These are phyloP conservation scores for Phymorhynchus buccinoides DNA, from an alignment of 1,140 invertebrate genomes.

Conservation along the genomic window DNA sequence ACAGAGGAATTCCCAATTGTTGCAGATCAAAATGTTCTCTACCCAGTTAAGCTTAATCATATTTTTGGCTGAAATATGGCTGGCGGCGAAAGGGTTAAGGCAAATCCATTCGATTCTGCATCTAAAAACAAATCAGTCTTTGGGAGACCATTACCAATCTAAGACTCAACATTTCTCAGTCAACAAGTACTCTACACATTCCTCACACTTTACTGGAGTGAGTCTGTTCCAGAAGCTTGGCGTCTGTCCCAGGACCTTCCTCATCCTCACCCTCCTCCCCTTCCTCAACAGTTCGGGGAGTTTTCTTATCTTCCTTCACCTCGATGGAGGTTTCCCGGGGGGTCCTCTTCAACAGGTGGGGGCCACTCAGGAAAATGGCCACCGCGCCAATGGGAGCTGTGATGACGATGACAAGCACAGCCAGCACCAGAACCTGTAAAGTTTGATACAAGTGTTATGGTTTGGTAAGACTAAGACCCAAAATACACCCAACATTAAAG, in stretches of 20 bases:
- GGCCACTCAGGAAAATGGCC: slow-evolving; percentile 85
- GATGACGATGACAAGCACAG: slow-evolving; percentile 89
- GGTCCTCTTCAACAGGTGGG: slow-evolving; percentile 78
- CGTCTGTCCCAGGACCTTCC: neutral
- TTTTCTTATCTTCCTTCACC: slow-evolving; percentile 25
- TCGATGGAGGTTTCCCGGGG: neutral
- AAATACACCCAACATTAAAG: no score
- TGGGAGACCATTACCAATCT: no score
- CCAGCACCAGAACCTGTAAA: slow-evolving; percentile 78
- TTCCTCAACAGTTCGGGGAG: neutral
- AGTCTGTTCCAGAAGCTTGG: neutral
- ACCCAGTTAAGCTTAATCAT: no score
- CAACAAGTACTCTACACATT: neutral
- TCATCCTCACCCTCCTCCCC: neutral
- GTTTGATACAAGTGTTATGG: no score
- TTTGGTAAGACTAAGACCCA: no score
- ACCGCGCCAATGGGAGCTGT: slow-evolving; percentile 93
- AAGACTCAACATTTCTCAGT: no score
- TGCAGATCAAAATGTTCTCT: no score
- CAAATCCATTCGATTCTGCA: no score
- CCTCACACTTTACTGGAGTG: neutral
- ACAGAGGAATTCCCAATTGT: no score
- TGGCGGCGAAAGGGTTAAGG: no score
- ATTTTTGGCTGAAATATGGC: no score
- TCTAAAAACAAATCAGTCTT: no score